Base-by-base conservation (phyloP, 2,797 vertebrate genomes). In the Esox lucius region DNA sequence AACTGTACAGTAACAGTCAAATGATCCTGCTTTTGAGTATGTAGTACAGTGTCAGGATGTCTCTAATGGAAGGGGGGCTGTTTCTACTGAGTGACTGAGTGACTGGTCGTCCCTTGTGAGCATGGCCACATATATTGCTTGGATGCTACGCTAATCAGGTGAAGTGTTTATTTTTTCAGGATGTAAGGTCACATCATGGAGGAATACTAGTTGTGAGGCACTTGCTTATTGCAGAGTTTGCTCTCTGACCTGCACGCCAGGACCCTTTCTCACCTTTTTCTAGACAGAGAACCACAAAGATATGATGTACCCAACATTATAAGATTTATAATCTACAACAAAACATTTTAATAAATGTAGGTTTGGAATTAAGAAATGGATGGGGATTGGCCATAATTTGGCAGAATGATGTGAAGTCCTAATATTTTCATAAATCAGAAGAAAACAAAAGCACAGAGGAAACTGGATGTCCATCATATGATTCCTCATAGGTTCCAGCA, bases 1-100 rank as follows among this genome's bases (percentile, higher is more conserved):
- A 42, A 24, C 61, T 67, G 11, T 65, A 65, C 62, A 65, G 62
- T 68, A 68, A 68, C 66, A 68, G 66, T 68, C 68, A 51, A 46
- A 31, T 16, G 48, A 42, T 28, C 46, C 68, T 49, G 26, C 24
- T 51, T 24, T 51, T 51, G 4, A 31, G 6, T 48, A 17, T 3
- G 4, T 31, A 24, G 39, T 5, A 22, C n/a, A 42, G 2, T 33
- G 33, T 24, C 0, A 31, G 42, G 5, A 33, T 59, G 53, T 61
- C 12, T 42, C 48, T 70, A 28, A 61, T 76, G 49, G 17, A 59
- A 66, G 61, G 56, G 51, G 12, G 56, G 39, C 49, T 16, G 31
- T 76, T 28, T 64, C 28, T 64, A 65, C n/a, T 48, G 59, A 65
- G n/a, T 48, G 59, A 26, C 15, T 2, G 61, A 62, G 72, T 11